A percentile compares a stretch with the other conserved stretches of the same genome.
Conservation (phyloP, 2,888 invertebrate species). For the Monochamus alternatus region DNA sequence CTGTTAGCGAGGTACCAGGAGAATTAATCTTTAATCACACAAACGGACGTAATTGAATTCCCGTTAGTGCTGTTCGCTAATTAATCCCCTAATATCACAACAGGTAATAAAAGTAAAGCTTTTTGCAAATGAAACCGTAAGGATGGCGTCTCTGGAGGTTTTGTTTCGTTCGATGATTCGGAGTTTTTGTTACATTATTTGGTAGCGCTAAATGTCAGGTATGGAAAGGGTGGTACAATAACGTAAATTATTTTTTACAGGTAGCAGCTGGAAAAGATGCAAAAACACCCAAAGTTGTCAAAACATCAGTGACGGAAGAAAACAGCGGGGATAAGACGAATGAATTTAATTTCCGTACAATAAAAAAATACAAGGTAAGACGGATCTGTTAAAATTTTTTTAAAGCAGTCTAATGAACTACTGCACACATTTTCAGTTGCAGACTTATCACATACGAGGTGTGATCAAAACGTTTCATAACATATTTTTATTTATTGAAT, state of each 20-base stretch:
- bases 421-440: too few relatives aligned
- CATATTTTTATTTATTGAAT: too few relatives aligned
- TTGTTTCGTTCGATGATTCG: neutral
- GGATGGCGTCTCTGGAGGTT: neutral
- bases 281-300: conserved; percentile 69
- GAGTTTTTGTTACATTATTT: too few relatives aligned
- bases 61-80: conserved; percentile 5
- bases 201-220: too few relatives aligned
- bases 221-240: too few relatives aligned
- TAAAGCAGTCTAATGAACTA: too few relatives aligned
- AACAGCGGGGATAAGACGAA: conserved; percentile 15
- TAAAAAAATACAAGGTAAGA: conserved; percentile 71
- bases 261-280: conserved; percentile 49
- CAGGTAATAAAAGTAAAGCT: neutral
- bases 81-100: neutral
- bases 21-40: conserved; percentile 28
- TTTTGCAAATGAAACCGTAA: too few relatives aligned
- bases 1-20: conserved; percentile 21
- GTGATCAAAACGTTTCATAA: too few relatives aligned
- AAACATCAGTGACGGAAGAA: conserved; percentile 21
- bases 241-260: conserved; percentile 19
- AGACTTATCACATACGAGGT: too few relatives aligned
- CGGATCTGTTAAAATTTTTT: neutral
- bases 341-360: conserved; percentile 36
- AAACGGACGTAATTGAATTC: conserved; percentile 31